Evolutionary conservation across 2,797 vertebrate genomes (phyloP), one percentile per base, ranked within the genome.

Genomic region (Poecilia wingei): DNA sequence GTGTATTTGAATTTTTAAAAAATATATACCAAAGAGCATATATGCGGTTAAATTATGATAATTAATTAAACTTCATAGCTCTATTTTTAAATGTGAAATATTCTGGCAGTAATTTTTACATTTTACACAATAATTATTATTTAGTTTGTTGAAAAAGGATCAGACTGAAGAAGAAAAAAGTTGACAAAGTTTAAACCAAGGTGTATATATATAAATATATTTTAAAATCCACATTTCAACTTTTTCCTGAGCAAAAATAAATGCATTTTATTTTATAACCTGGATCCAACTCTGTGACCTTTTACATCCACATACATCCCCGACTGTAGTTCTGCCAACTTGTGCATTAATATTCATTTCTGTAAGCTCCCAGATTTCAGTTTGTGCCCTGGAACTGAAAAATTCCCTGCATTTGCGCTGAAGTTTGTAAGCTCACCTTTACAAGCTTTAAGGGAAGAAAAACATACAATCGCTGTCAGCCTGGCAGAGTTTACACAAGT

Each of bases 251-350:
- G 41, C 68, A 61, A 43, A n/a, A 70, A 45, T 3, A 70, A 43
- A 45, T 10, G n/a, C 9, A 28, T 45, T 43, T 68, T 22, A 25
- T 45, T 43, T 28, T 71, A 46, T 31, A 71, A 46, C 43, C 43
- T 28, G n/a, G 43, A 71, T 71, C 25, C 20, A 70, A 70, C 41
- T 45, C 68, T 71, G n/a, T 70, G 43, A 71, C 68, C 41, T 71
- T 46, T 71, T 28, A 46, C n/a, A 46, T 71, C 28, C 68, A 28
- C 5, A 71, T 71, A 71, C 41, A 71, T 69, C 74, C 51, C 20
- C 20, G 25, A n/a, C 36, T 7, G 36, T 72, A 2, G 6, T 47
- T 47, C 31, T 68, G 39, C 33, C 51, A 43, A 61, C 64, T 16
- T 41, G 49, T 41, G 36, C n/a, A 72, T 75, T 33, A 75, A 72